Evolutionary conservation across 2,113 vertebrate species (phyloP), one percentile per base, ranked within the genome.

Genomic region (Heterotis niloticus): DNA sequence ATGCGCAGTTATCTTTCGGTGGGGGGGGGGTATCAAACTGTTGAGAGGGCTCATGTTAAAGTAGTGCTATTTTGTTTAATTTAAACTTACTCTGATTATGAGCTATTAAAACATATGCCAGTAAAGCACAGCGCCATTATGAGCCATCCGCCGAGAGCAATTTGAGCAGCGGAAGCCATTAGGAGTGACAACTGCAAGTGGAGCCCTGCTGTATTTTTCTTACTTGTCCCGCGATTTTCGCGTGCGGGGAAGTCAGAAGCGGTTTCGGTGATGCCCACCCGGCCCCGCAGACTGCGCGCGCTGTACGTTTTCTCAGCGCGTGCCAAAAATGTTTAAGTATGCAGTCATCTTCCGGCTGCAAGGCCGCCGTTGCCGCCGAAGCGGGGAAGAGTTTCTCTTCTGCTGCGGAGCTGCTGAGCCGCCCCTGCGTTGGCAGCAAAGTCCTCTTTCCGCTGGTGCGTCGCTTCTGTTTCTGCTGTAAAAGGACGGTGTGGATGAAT

Each of bases 11-110:
- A 77, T 54, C 56, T 62, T 76, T 76, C 66, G 57, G 79, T 5
- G 23, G 51, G 14, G 20, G 20, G 20, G 57, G 26, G 24, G 16
- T n/a, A 66, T 68, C 65, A n/a, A 56, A 56, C 82, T 87, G 86
- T 83, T 88, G 87, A 85, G 82, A 83, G 83, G 76, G 67, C 79
- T 76, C 65, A 79, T 88, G 88, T 87, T 88, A 89, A 76, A 82
- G 76, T 83, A 75, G 29, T 79, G 79, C 70, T 78, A 75, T 77
- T 66, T 72, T 76, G 75, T 75, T 74, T 59, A 80, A 78, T 75
- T 64, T 64, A 65, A 66, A 77, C 65, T 72, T 68, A 56, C 59
- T 77, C 75, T 74, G 65, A 80, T 81, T 70, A 81, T 77, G 54
- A 71, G 75, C 80, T 77, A 77, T 81, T 81, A 81, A 77, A 81